Evolutionary conservation across 2,888 invertebrate species (phyloP), one percentile per base, ranked within the genome.

Genomic region (Gasteruption jaculator): DNA sequence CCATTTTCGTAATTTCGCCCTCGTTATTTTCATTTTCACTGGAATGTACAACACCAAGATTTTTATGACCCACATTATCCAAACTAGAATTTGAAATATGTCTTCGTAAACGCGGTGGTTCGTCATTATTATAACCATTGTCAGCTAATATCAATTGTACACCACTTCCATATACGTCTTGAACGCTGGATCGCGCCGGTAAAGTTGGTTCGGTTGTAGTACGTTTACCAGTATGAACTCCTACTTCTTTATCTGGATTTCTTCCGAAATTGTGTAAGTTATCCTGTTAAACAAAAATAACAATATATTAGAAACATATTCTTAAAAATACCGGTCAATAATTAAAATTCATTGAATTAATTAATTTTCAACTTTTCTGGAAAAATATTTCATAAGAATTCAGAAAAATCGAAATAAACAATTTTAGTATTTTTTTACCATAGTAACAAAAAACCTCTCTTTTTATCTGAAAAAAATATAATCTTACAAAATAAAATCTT

Each of bases 221-320:
- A 18, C 61, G 52, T 34, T 63, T 67, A 4, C 61, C 61, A 5
- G 60, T 53, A 36, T 69, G 69, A 11, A 55, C 60, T 11, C 61
- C 61, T 3, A 74, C 71, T 58, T 86, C 86, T 71, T 88, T 88
- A 71, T 91, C 91, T 0, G 86, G 86, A 72, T 88, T 86, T 44
- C 84, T 76, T 0, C 89, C 89, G 30, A 90, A 82, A 66, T 88
- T 86, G 73, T 89, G 88, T 55, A 91, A 71, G 57, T 91, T 83
- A 71, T 92, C 91, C 66, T 69, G 46, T 2, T 43, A 40, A 22
- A 41, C n/a, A 40, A 16, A 35, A 5, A 38, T n/a, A n/a, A n/a
- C n/a, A n/a, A n/a, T n/a, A n/a, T n/a, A n/a, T n/a, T n/a, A n/a
- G n/a, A n/a, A n/a, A n/a, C n/a, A n/a, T n/a, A n/a, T n/a, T n/a